These are phyloP conservation scores for Alitta virens DNA, from an alignment of 2,888 invertebrate species.

Conservation along the genomic window DNA sequence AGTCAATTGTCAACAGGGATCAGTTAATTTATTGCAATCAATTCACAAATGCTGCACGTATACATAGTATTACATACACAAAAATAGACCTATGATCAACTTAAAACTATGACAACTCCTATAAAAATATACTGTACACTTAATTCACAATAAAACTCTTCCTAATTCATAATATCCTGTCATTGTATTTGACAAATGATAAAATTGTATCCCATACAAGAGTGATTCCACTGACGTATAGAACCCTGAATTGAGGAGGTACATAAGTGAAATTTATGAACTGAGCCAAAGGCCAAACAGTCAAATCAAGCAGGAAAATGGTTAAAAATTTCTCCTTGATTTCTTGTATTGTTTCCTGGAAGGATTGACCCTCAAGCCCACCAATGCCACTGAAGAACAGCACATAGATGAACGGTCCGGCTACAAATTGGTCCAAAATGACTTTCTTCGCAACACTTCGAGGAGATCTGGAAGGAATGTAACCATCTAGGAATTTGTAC, in stretches of 20 bases:
- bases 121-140: no score
- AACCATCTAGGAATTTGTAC: not conserved
- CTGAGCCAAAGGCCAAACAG: not conserved
- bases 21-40: no score
- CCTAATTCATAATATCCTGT: no score
- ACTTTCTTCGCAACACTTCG: not conserved
- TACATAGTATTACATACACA: no score
- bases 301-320: not conserved
- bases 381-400: not conserved
- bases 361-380: not conserved
- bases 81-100: no score
- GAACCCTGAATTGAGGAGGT: not conserved
- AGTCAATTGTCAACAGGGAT: no score
- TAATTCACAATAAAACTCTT: no score
- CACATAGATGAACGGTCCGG: not conserved
- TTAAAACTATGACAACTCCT: no score
- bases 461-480: not conserved
- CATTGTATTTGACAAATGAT: not conserved
- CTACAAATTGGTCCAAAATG: not conserved
- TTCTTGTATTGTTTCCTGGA: not conserved
- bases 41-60: no score
- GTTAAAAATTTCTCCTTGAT: not conserved
- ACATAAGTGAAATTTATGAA: not conserved
- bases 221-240: not conserved
- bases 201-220: not conserved